A percentile compares a stretch with the other conserved stretches of the same genome.
These are phyloP conservation scores for Echinarachnius parma DNA, from an alignment of 53 echinoderm and acorn worm species.

Conservation along the genomic window DNA sequence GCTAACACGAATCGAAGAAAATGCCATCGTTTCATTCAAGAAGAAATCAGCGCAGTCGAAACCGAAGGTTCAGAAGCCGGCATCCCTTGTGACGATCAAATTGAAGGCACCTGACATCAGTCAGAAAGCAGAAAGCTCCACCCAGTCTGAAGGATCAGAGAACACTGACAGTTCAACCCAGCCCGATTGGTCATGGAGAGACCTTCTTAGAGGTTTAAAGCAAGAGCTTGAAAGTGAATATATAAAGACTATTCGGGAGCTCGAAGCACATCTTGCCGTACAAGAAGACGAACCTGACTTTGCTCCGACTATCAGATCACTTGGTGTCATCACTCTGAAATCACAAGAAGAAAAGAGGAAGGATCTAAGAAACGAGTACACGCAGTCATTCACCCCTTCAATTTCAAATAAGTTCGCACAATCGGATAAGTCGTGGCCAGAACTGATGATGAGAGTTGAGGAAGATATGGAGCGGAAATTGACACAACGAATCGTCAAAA, in stretches of 20 bases:
- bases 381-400: slow-evolving; percentile 18
- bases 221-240: slow-evolving; percentile 85
- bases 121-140: slow-evolving; percentile 31
- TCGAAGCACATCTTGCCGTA: slow-evolving; percentile 58
- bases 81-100: slow-evolving; percentile 43
- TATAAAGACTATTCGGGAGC: slow-evolving; percentile 65
- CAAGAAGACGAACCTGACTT: slow-evolving; percentile 57
- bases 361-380: neutral
- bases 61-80: slow-evolving; percentile 2
- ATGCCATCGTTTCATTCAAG: slow-evolving; percentile 44
- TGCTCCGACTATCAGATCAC: slow-evolving; percentile 37
- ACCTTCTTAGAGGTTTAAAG: slow-evolving; percentile 68
- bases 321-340: slow-evolving; percentile 75
- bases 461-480: slow-evolving; percentile 33
- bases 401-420: slow-evolving; percentile 29
- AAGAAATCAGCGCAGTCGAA: slow-evolving; percentile 13
- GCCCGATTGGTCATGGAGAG: slow-evolving; percentile 66
- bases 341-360: slow-evolving; percentile 41
- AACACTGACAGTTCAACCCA: slow-evolving; percentile 45
- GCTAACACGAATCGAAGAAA: slow-evolving; percentile 40
- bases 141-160: slow-evolving; percentile 15
- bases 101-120: slow-evolving; percentile 33
- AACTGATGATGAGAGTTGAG: slow-evolving; percentile 46
- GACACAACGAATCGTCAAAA: slow-evolving; percentile 2
- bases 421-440: slow-evolving; percentile 51